A percentile compares a stretch with the other conserved stretches of the same genome.
These are phyloP conservation scores for Octomys mimax DNA, from an alignment of 2,797 vertebrate species.

Conservation along the genomic window DNA sequence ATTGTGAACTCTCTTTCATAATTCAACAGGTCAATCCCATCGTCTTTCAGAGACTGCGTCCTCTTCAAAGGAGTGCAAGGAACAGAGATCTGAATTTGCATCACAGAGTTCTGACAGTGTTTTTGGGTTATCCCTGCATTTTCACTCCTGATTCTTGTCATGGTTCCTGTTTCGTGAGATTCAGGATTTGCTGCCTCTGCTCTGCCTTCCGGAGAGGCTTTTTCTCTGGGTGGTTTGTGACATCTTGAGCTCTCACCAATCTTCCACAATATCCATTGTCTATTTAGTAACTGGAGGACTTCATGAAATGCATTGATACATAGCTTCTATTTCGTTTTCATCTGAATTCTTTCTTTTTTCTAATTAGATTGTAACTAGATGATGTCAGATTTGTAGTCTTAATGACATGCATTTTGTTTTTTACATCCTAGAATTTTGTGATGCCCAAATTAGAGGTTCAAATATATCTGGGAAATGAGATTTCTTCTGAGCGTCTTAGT, in stretches of 20 bases:
- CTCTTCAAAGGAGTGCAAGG: conserved; percentile 28
- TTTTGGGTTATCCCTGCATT: conserved; percentile 8
- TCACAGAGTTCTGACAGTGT: conserved; percentile 36
- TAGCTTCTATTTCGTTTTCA: not conserved
- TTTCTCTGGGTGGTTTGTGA: not conserved
- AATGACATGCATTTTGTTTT: not conserved
- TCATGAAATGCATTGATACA: not conserved
- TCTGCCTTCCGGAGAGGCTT: not conserved
- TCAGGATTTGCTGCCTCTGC: not conserved
- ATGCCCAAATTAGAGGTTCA: not conserved
- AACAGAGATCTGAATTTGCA: conserved; percentile 62
- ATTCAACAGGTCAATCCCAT: conserved; percentile 64
- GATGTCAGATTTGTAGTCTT: not conserved
- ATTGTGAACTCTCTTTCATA: conserved; percentile 65
- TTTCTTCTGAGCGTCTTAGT: not conserved
- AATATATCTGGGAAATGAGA: conserved; percentile 22
- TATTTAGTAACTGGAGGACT: not conserved
- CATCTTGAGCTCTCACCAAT: not conserved
- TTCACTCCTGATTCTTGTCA: not conserved
- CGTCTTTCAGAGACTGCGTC: conserved; percentile 62
- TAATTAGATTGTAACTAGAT: not conserved
- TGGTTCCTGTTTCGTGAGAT: not conserved
- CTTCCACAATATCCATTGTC: not conserved
- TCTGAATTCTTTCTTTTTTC: not conserved
- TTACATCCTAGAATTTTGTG: not conserved